A percentile compares a stretch with the other conserved stretches of the same genome.
Evolutionary conservation across 2,797 vertebrate genomes (phyloP).

Genomic region (Phoxinus dragarum): DNA sequence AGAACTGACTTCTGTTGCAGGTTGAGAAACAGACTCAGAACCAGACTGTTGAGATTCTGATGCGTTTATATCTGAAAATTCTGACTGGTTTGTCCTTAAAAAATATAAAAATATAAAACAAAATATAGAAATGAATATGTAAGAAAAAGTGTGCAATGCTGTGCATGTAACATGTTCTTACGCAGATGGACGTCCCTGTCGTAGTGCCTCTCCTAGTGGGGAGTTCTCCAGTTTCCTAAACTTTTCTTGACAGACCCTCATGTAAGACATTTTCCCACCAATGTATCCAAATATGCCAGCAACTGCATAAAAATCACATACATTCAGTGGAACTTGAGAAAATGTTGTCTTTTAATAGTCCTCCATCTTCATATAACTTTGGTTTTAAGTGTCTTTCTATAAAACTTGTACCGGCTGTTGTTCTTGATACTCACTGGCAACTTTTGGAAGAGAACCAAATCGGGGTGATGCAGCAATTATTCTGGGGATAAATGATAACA

Average conservation of each 20-base stretch:
- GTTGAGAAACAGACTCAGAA: conserved; percentile 60
- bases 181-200: conserved; percentile 73
- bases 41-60: conserved; percentile 52
- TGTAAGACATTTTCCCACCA: conserved; percentile 85
- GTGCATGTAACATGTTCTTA: conserved; percentile 65
- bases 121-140: not conserved
- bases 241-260: conserved; percentile 83
- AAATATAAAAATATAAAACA: not conserved
- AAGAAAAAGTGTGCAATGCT: not conserved
- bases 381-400: not conserved
- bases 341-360: not conserved
- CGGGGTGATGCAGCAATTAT: conserved; percentile 76
- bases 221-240: conserved; percentile 85
- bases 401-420: not conserved
- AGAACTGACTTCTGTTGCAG: conserved; percentile 46
- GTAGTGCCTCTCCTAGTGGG: conserved; percentile 81
- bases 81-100: conserved; percentile 72
- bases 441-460: conserved; percentile 80
- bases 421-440: conserved; percentile 79
- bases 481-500: conserved; percentile 69
- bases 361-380: not conserved
- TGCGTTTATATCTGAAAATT: conserved; percentile 65
- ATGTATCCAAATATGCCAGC: conserved; percentile 82
- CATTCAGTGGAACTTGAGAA: not conserved
- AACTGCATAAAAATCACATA: conserved; percentile 69